Evolutionary conservation across 2,113 vertebrate species (phyloP).

Genomic region (Myiagra hebetior): DNA sequence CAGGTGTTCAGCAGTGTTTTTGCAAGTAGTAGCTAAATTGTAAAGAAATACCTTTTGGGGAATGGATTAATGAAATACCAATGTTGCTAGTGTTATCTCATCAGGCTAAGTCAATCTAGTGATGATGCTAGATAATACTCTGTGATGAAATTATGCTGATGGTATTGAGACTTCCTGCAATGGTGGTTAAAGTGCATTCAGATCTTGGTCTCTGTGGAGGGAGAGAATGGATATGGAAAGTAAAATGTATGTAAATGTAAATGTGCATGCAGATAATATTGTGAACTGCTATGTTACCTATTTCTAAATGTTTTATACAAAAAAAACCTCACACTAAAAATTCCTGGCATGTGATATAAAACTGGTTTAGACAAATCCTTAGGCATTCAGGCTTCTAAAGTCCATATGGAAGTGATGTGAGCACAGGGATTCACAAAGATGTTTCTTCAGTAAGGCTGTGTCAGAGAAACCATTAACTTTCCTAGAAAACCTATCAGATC

Average conservation of each 20-base stretch:
- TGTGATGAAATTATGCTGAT: constrained; percentile 31
- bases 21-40: constrained; percentile 46
- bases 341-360: not conserved
- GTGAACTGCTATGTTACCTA: not conserved
- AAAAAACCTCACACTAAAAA: not conserved
- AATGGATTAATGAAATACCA: constrained; percentile 62
- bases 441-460: not conserved
- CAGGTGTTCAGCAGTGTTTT: constrained; percentile 57
- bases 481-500: not conserved
- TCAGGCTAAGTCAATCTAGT: constrained; percentile 9
- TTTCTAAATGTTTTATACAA: not conserved
- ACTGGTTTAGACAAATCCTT: not conserved
- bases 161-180: constrained; percentile 18
- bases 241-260: not conserved
- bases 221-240: not conserved
- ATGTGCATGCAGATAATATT: not conserved
- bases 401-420: not conserved
- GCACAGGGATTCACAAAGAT: not conserved
- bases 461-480: not conserved
- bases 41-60: constrained; percentile 52
- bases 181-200: not conserved
- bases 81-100: constrained; percentile 28
- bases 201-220: not conserved
- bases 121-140: not conserved
- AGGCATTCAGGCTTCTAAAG: not conserved